Evolutionary conservation across 2,888 invertebrate genomes (phyloP).

Genomic region (Sicus ferrugineus): DNA sequence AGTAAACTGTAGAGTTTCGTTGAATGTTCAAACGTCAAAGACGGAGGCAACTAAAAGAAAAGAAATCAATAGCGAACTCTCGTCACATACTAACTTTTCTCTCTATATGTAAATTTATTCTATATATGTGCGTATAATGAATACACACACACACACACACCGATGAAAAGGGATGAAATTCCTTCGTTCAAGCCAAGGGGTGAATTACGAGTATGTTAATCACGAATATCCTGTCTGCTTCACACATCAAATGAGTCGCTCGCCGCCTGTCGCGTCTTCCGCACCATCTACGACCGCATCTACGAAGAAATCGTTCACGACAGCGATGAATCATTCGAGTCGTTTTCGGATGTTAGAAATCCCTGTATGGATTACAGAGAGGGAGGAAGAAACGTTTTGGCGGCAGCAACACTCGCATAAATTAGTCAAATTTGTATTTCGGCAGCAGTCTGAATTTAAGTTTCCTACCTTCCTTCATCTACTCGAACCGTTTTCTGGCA

Average conservation of each 20-base stretch:
- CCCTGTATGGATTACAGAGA: background rate
- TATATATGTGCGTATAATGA: too few species aligned
- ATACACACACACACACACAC: too few species aligned
- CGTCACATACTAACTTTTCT: too few species aligned
- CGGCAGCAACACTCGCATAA: slow-evolving; percentile 30
- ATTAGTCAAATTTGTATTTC: slow-evolving; percentile 32
- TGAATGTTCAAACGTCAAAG: too few species aligned
- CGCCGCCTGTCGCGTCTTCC: background rate
- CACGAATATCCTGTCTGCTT: slow-evolving; percentile 23
- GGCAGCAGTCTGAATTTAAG: slow-evolving; percentile 19
- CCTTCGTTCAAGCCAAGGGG: slow-evolving; percentile 22
- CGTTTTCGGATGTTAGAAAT: background rate
- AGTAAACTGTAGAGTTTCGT: too few species aligned
- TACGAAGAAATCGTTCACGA: slow-evolving; percentile 15
- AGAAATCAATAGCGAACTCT: too few species aligned
- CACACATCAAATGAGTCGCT: background rate
- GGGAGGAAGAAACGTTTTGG: background rate
- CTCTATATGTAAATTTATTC: too few species aligned
- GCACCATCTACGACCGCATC: background rate
- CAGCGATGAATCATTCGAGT: slow-evolving; percentile 31
- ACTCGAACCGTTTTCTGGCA: too few species aligned
- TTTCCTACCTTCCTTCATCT: slow-evolving; percentile 22
- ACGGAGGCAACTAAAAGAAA: too few species aligned
- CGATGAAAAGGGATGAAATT: background rate
- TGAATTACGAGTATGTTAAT: slow-evolving; percentile 35